Evolutionary conservation across 2,888 invertebrate genomes (phyloP), one percentile per base, ranked within the genome.

Genomic region (Apodemia arnacis): DNA sequence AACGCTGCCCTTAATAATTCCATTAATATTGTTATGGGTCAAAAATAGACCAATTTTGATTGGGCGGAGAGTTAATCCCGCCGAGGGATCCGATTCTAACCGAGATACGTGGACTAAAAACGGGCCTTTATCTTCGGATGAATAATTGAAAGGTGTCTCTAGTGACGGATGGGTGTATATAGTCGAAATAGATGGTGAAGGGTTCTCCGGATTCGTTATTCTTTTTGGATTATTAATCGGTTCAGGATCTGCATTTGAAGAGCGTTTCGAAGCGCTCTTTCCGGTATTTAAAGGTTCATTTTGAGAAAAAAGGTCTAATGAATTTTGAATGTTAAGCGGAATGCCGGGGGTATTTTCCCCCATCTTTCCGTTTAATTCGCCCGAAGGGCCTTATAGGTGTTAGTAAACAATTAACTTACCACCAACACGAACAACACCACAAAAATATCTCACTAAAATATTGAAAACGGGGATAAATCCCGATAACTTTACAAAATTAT

Each of bases 31-130:
- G 13, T 86, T 59, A 13, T 74, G 78, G 13, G 63, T 34, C 2
- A 87, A 18, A 77, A 84, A 80, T 31, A 80, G 73, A 10, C 84
- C 85, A 59, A 85, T 85, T 18, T 84, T 84, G 11, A 89, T 75
- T 2, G 73, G 78, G 0, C 76, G 34, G 10, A 84, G 70, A 8
- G 80, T 41, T 31, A 74, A 38, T 18, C 80, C 86, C 21, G 80
- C 72, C 18, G 69, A 69, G 13, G 82, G 82, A 6, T 88, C 80
- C 7, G 66, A n/a, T 4, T 49, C 76, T 15, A 21, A 69, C 0
- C 80, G 44, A 5, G 82, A 84, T 0, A 83, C 83, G 44, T 85
- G 78, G 2, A 87, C 82, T 7, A 85, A 49, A 15, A 81, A 82
- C 0, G 85, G 85, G 24, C 81, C 80, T 63, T 82, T 70, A 59